Evolutionary conservation across 1,140 invertebrate genomes (phyloP), one percentile per base, ranked within the genome.

Genomic region (Leptopilina boulardi): DNA sequence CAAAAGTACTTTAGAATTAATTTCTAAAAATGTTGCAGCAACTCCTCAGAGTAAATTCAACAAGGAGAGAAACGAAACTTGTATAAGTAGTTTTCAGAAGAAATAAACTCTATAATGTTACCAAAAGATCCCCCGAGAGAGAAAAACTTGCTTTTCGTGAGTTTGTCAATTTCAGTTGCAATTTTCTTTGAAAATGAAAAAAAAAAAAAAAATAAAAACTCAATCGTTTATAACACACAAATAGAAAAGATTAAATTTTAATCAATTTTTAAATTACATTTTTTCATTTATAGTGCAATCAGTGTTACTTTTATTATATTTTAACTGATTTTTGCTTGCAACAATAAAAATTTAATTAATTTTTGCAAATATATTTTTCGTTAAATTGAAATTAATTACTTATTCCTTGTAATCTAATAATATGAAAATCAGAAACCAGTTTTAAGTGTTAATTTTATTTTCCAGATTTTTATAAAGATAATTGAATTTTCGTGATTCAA

Each of bases 161-260:
- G 59, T 66, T 66, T 66, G 23, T 66, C 59, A 66, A n/a, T 30
- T 66, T 30, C 21, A 23, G 13, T 10, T 59, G 13, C 23, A 66
- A 21, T 59, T 26, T 30, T 30, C 5, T 30, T 66, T 10, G 1
- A 66, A 23, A n/a, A 30, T 21, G 10, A 8, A 66, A 66, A 13
- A 66, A 30, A n/a, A n/a, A 66, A 23, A n/a, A 30, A 8, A 2
- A 8, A 66, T 30, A 13, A 66, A 30, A n/a, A 15, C 23, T 51
- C 47, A 51, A 44, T 44, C 13, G 23, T 23, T 38, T 11, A 21
- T 4, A 26, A 13, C 19, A 54, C 9, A 3, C 1, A 59, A 21
- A 21, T 19, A 6, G 8, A 56, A 23, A 56, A 56, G 21, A 56
- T 21, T 23, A 23, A 56, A 44, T 44, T 44, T 44, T 44, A 44